These are phyloP conservation scores for Drosophila tanythrix DNA, from an alignment of 2,888 invertebrate species.

Conservation along the genomic window DNA sequence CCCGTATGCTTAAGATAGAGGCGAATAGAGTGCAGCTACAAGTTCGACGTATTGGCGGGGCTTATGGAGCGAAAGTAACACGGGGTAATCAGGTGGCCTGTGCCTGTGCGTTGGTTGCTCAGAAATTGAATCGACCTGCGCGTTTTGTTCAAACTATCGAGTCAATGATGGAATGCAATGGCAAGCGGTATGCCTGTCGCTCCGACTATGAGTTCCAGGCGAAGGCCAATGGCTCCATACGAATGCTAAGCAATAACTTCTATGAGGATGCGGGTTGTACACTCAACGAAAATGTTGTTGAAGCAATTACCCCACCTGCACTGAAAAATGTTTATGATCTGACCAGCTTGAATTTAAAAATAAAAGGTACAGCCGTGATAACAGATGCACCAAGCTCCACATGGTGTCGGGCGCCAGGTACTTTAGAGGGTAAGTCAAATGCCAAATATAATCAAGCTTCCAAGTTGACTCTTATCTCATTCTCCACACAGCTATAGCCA, in stretches of 20 bases:
- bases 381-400: slow-evolving; percentile 90
- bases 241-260: slow-evolving; percentile 87
- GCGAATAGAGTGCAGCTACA: slow-evolving; percentile 89
- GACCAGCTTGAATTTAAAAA: slow-evolving; percentile 87
- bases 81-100: slow-evolving; percentile 87
- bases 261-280: slow-evolving; percentile 87
- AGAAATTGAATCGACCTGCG: slow-evolving; percentile 87
- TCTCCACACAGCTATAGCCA: slow-evolving; percentile 83
- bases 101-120: slow-evolving; percentile 90
- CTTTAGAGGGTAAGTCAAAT: slow-evolving; percentile 86
- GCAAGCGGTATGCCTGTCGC: slow-evolving; percentile 88
- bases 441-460: background rate
- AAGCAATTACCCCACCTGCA: slow-evolving; percentile 64
- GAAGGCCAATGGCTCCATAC: slow-evolving; percentile 88
- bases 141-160: slow-evolving; percentile 90
- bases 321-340: slow-evolving; percentile 88
- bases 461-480: background rate
- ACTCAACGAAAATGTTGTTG: slow-evolving; percentile 86
- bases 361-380: slow-evolving; percentile 87
- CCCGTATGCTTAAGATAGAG: slow-evolving; percentile 85
- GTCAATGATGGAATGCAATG: slow-evolving; percentile 89
- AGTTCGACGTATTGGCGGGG: slow-evolving; percentile 92
- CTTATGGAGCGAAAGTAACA: slow-evolving; percentile 91
- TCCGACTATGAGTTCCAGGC: slow-evolving; percentile 89
- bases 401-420: slow-evolving; percentile 88